phyloP scores from a whole-genome alignment of 2,113 vertebrate genomes.

The Riparia riparia region DNA sequence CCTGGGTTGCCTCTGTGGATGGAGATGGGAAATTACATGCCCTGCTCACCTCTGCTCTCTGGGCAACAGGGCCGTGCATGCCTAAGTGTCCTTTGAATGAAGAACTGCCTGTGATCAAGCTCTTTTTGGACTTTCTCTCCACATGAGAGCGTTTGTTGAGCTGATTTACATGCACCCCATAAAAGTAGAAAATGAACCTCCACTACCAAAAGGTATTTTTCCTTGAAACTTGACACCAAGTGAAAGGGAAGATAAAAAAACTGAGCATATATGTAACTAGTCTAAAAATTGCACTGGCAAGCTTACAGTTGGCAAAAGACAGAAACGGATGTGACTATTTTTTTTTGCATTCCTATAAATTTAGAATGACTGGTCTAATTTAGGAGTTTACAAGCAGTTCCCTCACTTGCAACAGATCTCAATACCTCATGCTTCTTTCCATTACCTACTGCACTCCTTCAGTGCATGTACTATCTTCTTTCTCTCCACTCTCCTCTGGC shows the following conservation, averaged over 20 bases:
- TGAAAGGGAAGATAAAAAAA: not conserved
- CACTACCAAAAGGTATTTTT: not conserved
- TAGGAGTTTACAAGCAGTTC: not conserved
- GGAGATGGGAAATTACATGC: not conserved
- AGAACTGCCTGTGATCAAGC: not conserved
- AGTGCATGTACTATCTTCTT: not conserved
- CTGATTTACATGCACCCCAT: not conserved
- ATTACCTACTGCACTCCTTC: not conserved
- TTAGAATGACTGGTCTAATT: conserved; percentile 4
- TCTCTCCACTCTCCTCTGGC: not conserved
- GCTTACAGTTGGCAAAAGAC: not conserved
- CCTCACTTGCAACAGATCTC: not conserved
- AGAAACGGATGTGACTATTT: not conserved
- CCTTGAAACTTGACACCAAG: not conserved
- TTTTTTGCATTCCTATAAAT: conserved; percentile 12
- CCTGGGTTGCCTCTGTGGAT: not conserved
- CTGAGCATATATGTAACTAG: not conserved
- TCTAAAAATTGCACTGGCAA: conserved; percentile 35
- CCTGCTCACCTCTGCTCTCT: not conserved
- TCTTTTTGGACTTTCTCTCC: not conserved
- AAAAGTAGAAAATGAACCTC: not conserved
- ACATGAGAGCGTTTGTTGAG: not conserved
- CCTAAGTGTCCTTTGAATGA: not conserved
- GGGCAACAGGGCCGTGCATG: not conserved
- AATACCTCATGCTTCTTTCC: not conserved